Conservation (phyloP, 2,888 invertebrate species). For the Orthonevra nobilis region DNA sequence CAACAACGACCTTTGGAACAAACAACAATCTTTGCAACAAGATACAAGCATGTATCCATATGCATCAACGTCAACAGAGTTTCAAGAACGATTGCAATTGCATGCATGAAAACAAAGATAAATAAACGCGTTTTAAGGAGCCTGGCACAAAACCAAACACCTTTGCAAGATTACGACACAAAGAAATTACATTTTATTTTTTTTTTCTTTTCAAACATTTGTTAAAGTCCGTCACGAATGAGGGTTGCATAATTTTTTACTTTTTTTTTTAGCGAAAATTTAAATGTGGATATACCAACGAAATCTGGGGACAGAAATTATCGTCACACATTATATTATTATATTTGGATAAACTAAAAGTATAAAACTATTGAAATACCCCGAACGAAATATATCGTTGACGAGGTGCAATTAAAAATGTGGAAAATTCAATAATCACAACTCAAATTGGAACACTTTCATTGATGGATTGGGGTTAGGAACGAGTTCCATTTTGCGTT, state of each 20-base stretch:
- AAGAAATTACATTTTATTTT: conserved; percentile 2
- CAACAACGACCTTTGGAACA: conserved; percentile 54
- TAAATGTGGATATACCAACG: too few relatives aligned
- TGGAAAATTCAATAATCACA: conserved; percentile 46
- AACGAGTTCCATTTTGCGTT: conserved; percentile 7
- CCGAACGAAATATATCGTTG: conserved; percentile 5
- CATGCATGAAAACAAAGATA: conserved; percentile 4
- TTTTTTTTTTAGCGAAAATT: too few relatives aligned
- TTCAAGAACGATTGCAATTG: conserved; percentile 8
- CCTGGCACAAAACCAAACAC: conserved; percentile 1
- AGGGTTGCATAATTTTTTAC: conserved; percentile 34
- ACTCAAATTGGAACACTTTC: background rate
- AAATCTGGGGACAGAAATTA: too few relatives aligned
- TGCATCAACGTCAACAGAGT: background rate
- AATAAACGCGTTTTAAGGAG: background rate
- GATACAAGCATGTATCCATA: conserved; percentile 11
- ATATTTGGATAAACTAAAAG: background rate
- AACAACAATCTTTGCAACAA: conserved; percentile 19
- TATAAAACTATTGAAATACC: background rate
- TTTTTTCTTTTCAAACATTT: conserved; percentile 13
- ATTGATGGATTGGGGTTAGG: conserved; percentile 8
- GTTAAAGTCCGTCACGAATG: background rate
- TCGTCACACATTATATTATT: too few relatives aligned
- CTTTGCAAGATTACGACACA: background rate
- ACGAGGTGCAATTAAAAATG: conserved; percentile 36